A percentile compares a stretch with the other conserved stretches of the same genome.
These are phyloP conservation scores for Drosophila rufa DNA, from an alignment of 1,140 invertebrate species.

Conservation along the genomic window DNA sequence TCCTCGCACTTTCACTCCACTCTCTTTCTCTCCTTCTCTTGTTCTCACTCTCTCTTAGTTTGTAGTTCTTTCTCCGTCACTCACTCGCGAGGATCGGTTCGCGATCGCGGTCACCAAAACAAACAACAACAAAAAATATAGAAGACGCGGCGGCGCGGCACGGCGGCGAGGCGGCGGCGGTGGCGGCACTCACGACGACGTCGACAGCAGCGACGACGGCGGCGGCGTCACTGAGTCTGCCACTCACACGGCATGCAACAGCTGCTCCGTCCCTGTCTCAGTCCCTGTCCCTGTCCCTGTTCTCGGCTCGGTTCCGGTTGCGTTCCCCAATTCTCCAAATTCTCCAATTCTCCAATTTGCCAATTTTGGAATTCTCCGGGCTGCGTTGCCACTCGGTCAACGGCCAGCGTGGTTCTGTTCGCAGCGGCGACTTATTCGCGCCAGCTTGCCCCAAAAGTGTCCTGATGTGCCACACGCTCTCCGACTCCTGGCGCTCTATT, in stretches of 20 bases:
- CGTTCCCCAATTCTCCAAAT: slow-evolving; percentile 1
- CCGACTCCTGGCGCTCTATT: slow-evolving; percentile 4
- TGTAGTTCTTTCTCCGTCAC: slow-evolving; percentile 7
- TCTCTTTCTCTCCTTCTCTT: not conserved
- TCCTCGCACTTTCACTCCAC: slow-evolving; percentile 9
- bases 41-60: slow-evolving; percentile 6
- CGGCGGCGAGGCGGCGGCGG: slow-evolving; percentile 7
- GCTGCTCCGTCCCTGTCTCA: slow-evolving; percentile 49
- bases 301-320: not conserved
- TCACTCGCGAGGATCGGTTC: slow-evolving; percentile 63
- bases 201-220: slow-evolving; percentile 46
- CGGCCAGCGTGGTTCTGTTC: slow-evolving; percentile 72
- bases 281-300: not conserved
- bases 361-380: slow-evolving; percentile 25
- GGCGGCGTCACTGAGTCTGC: slow-evolving; percentile 74
- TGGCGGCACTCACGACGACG: slow-evolving; percentile 42
- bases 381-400: slow-evolving; percentile 76
- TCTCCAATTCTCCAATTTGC: slow-evolving; percentile 3
- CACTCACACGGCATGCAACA: slow-evolving; percentile 68
- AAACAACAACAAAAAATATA: slow-evolving; percentile 66
- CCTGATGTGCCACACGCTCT: slow-evolving; percentile 27
- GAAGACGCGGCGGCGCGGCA: slow-evolving; percentile 25
- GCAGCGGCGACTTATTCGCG: slow-evolving; percentile 49
- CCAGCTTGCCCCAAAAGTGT: slow-evolving; percentile 39
- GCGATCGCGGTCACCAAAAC: slow-evolving; percentile 24